Percentiles rank a stretch among this genome's conserved stretches.
These are phyloP conservation scores for Buteo buteo DNA, from an alignment of 2,113 vertebrate species.

Conservation along the genomic window DNA sequence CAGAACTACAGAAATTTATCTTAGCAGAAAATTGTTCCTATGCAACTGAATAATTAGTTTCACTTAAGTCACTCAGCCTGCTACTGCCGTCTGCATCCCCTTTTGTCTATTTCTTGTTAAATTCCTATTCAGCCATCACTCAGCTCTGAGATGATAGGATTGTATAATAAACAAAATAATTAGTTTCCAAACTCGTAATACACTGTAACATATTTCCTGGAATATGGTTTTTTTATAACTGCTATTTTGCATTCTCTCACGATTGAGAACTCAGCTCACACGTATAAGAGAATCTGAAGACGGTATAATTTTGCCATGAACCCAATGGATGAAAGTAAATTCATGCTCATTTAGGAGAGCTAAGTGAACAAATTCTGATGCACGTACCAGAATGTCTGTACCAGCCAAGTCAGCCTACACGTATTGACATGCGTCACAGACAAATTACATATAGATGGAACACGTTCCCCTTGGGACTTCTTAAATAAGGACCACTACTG, in stretches of 20 bases:
- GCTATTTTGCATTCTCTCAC: neutral
- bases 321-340: neutral
- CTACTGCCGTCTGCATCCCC: neutral
- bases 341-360: neutral
- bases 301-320: neutral
- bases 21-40: slow-evolving; percentile 52
- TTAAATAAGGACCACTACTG: neutral
- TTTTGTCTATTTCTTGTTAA: slow-evolving; percentile 44
- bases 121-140: slow-evolving; percentile 6
- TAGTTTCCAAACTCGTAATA: slow-evolving; percentile 2
- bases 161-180: slow-evolving; percentile 53
- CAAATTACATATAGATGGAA: neutral
- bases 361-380: neutral
- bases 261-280: neutral
- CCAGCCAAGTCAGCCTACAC: neutral
- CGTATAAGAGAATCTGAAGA: neutral
- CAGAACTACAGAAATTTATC: slow-evolving; percentile 2
- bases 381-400: neutral
- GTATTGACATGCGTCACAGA: neutral
- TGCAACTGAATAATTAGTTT: slow-evolving; percentile 43
- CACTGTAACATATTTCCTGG: slow-evolving; percentile 12
- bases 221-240: neutral
- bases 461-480: neutral
- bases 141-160: neutral
- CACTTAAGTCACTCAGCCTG: slow-evolving; percentile 22